Evolutionary conservation across 2,888 invertebrate species (phyloP), one percentile per base, ranked within the genome.

Genomic region (Leucophenga maculata): DNA sequence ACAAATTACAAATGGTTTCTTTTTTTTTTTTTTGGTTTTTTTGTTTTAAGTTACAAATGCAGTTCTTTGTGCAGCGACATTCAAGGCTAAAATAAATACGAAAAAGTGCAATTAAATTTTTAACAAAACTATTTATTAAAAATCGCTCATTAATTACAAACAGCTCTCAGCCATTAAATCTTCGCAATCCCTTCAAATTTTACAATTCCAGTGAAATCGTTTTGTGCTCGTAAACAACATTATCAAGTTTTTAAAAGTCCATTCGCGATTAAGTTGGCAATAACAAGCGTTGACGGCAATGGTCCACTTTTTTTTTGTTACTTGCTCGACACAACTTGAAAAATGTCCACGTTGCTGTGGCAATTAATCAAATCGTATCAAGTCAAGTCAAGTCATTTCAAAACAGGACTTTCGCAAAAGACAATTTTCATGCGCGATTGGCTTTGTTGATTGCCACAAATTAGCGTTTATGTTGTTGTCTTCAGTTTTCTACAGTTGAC

Each of bases 171-270:
- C 18, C 26, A 26, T 26, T 26, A 26, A 26, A 26, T 26, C 26
- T 26, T 26, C 26, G 26, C 26, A n/a, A 31, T 20, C 26, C 11
- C 9, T 14, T 22, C 32, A 48, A 48, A 31, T 55, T 32, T 48
- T 20, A 11, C 60, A 20, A 26, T 64, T 64, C 32, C 71, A 26
- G 57, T 67, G 60, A 76, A 81, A 83, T 73, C 83, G 83, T 83
- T 80, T 80, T 83, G 57, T 57, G 80, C 83, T 76, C 73, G 62
- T 72, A 76, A 83, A 83, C 83, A 83, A 80, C 80, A 81, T 80
- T 80, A 80, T 80, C 80, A 83, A 74, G 74, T 66, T 70, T 22
- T 71, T 66, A 79, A 78, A 46, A 44, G 11, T 46, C 46, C 60
- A 60, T 39, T 18, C 73, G 79, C 82, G 83, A 83, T 80, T 83